phyloP scores from a whole-genome alignment of 2,113 vertebrate genomes.

The Nicator chloris region DNA sequence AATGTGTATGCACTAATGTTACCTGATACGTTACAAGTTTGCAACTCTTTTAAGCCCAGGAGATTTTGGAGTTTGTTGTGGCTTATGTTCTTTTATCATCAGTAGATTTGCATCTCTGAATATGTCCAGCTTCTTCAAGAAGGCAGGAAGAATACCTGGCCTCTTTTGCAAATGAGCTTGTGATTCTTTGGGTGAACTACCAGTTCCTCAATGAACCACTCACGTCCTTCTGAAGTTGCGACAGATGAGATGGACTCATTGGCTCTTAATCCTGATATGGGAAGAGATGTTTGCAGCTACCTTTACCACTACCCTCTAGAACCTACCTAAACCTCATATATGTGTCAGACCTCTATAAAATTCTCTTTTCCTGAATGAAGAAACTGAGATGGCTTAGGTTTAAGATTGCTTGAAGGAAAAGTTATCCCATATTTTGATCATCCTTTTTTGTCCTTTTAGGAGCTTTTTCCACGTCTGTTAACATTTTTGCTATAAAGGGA shows the following conservation, averaged over 20 bases:
- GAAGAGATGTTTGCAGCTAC: not conserved
- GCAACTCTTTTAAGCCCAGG: not conserved
- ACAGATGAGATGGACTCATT: fast-evolving
- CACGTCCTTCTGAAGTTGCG: not conserved
- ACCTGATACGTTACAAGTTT: not conserved
- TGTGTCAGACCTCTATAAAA: not conserved
- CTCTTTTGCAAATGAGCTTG: not conserved
- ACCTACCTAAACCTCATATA: not conserved
- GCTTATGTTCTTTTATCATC: not conserved
- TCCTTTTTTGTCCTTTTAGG: not conserved
- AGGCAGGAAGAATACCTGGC: not conserved
- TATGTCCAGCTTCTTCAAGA: not conserved
- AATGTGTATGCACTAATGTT: not conserved
- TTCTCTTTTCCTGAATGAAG: not conserved
- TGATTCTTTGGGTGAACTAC: not conserved
- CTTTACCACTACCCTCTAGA: not conserved
- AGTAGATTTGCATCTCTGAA: not conserved
- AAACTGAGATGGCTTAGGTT: not conserved
- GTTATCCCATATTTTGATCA: not conserved
- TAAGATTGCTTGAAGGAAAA: not conserved
- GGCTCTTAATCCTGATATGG: not conserved
- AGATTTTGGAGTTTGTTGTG: not conserved
- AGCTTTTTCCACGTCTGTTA: not conserved
- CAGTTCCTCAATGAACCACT: not conserved
- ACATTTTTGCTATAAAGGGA: not conserved